Evolutionary conservation across 2,113 vertebrate genomes (phyloP).

Genomic region (Vimba vimba): DNA sequence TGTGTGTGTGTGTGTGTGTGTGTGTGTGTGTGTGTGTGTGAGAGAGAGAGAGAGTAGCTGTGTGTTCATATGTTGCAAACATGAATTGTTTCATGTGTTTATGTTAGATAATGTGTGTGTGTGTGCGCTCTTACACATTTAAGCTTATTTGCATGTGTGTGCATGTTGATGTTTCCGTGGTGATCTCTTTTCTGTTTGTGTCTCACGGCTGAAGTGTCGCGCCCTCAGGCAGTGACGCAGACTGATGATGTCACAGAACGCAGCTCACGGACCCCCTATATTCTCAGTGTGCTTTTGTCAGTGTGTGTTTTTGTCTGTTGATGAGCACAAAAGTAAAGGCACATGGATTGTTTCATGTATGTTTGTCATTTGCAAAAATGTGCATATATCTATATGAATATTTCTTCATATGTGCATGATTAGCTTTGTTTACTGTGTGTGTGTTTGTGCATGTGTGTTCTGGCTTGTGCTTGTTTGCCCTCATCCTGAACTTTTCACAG

Average conservation of each 20-base stretch:
- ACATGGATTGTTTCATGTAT: not conserved
- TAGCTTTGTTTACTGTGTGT: not conserved
- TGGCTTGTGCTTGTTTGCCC: slow-evolving; percentile 7
- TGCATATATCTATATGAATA: not conserved
- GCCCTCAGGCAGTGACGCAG: slow-evolving; percentile 42
- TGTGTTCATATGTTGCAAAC: not conserved
- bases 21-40: not conserved
- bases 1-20: not conserved
- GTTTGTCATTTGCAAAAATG: slow-evolving; percentile 12
- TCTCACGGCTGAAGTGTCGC: slow-evolving; percentile 44
- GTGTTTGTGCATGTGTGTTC: not conserved
- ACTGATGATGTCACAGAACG: slow-evolving; percentile 36
- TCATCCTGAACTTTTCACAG: slow-evolving; percentile 28
- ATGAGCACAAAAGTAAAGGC: not conserved
- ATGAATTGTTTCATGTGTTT: not conserved
- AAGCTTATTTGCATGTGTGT: slow-evolving; percentile 21
- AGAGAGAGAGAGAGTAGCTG: not conserved
- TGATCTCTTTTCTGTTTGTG: slow-evolving; percentile 35
- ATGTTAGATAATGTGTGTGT: not conserved
- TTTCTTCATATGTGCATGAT: not conserved
- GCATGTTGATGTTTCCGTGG: slow-evolving; percentile 43
- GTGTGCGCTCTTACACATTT: not conserved
- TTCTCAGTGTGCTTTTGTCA: not conserved
- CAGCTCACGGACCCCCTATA: slow-evolving; percentile 2
- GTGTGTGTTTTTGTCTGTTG: not conserved